Evolutionary conservation across 2,888 invertebrate genomes (phyloP).

Genomic region (Drosophila bunnanda): DNA sequence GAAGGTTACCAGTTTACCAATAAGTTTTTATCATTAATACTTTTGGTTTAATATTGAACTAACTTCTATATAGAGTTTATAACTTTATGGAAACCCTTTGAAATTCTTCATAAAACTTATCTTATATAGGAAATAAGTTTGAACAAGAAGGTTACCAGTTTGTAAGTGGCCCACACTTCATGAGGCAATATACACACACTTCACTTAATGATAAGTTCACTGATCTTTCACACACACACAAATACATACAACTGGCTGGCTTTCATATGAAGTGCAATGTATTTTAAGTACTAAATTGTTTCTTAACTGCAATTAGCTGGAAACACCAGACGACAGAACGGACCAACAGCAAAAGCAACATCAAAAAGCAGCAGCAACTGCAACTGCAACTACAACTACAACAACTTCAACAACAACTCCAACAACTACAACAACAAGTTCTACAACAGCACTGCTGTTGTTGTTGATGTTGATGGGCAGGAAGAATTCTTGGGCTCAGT

Average conservation of each 20-base stretch:
- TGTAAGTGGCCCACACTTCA: not conserved
- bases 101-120: not conserved
- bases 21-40: no score
- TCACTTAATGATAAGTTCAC: conserved; percentile 29
- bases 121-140: conserved; percentile 11
- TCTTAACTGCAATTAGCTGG: conserved; percentile 61
- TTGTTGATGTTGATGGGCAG: conserved; percentile 10
- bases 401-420: not conserved
- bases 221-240: conserved; percentile 39
- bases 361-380: no score
- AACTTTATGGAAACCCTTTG: no score
- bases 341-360: conserved; percentile 21
- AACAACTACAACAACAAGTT: conserved; percentile 16
- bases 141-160: conserved; percentile 3
- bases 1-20: conserved; percentile 8
- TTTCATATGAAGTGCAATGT: conserved; percentile 44
- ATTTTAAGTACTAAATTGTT: conserved; percentile 58
- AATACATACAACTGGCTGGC: not conserved
- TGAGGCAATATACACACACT: conserved; percentile 1
- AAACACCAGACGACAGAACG: conserved; percentile 26
- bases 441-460: conserved; percentile 11
- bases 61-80: not conserved
- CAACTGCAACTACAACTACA: not conserved
- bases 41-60: no score
- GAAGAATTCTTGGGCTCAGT: conserved; percentile 17